phyloP scores from a whole-genome alignment of 2,888 invertebrate genomes.

The Polydrusus cervinus region DNA sequence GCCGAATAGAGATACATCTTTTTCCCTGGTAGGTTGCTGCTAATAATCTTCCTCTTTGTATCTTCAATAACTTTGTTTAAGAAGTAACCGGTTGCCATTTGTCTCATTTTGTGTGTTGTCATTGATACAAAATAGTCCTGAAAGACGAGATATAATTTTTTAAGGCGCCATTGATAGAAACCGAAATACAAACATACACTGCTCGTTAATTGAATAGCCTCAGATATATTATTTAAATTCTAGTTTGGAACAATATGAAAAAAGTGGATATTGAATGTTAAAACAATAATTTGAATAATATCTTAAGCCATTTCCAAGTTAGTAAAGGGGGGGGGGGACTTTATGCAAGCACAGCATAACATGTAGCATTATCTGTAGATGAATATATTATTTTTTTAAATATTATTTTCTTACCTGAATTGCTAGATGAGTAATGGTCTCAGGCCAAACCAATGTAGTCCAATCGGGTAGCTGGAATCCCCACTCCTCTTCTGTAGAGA shows the following conservation, averaged over 20 bases:
- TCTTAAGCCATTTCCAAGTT: too few species aligned
- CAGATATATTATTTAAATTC: too few species aligned
- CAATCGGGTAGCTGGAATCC: constrained; percentile 69
- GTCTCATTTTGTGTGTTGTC: constrained; percentile 64
- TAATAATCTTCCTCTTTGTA: constrained; percentile 55
- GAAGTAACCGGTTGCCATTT: constrained; percentile 58
- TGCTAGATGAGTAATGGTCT: constrained; percentile 63
- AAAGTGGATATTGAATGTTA: too few species aligned
- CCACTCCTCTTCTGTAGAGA: constrained; percentile 75
- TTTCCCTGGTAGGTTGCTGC: constrained; percentile 49
- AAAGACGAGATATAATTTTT: not conserved
- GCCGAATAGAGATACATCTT: constrained; percentile 62
- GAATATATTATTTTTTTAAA: too few species aligned
- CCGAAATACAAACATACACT: too few species aligned
- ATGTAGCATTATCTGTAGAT: too few species aligned
- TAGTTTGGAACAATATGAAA: too few species aligned
- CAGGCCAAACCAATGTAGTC: constrained; percentile 66
- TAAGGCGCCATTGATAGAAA: constrained; percentile 34
- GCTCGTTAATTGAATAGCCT: too few species aligned
- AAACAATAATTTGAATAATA: too few species aligned
- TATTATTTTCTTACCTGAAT: constrained; percentile 32
- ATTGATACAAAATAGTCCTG: constrained; percentile 54
- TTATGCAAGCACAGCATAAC: too few species aligned
- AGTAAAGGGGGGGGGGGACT: too few species aligned
- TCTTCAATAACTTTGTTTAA: constrained; percentile 59